Base-by-base conservation (phyloP, 2,113 vertebrate species). In the Beaufortia kweichowensis region DNA sequence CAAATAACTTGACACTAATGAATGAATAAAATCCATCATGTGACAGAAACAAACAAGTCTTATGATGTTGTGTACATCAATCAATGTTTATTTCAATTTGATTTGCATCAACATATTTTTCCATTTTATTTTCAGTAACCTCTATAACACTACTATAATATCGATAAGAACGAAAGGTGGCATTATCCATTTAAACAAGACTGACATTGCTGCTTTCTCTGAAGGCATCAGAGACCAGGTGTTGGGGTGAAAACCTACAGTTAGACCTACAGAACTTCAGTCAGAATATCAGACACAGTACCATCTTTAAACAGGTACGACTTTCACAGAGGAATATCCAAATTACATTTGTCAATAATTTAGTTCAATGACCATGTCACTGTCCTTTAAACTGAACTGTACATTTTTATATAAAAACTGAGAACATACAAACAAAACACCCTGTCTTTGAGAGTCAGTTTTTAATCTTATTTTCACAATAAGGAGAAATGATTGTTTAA, bases 251-350 rank as follows among this genome's bases (percentile, higher is more conserved):
- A 89, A 75, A 90, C 90, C 85, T 74, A 91, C 87, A 84, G 80
- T 82, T 83, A 85, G 87, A 85, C 87, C 87, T 86, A 89, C 86
- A 87, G 81, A 83, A 28, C 85, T 88, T 85, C 85, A 90, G 88
- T 88, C 88, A 88, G 90, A 91, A 84, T 89, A 91, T 85, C 83
- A 87, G 88, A 87, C 87, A 88, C 90, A 86, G 86, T 88, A 89
- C 92, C 91, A 91, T 91, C 90, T 90, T 82, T 89, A 90, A 84
- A 93, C 89, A 91, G 90, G 91, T 91, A 93, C 90, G 90, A 92
- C 85, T 90, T 90, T 91, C 84, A 91, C 86, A 89, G 85, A 90
- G 85, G 90, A 91, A 86, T 89, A 87, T 87, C 65, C 43, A 50
- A 89, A 80, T 78, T 81, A 82, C 85, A 82, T 87, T 60, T 79